Evolutionary conservation across 1,140 invertebrate species (phyloP), one percentile per base, ranked within the genome.

Genomic region (Zeugodacus cucurbitae): DNA sequence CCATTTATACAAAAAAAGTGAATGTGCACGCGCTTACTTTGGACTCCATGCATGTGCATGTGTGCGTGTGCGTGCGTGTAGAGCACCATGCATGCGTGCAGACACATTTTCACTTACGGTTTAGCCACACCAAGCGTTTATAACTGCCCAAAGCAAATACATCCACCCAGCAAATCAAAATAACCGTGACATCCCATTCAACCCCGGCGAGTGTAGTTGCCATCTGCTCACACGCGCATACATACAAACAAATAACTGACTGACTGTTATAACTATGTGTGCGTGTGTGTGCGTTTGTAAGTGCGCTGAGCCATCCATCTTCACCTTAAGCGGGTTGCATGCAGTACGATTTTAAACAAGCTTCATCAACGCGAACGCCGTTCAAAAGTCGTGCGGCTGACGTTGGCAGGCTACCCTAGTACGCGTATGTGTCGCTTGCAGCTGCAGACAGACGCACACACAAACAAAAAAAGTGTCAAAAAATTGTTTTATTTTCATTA

Each of bases 101-200:
- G 37, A 26, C 20, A 82, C 88, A 82, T 82, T 57, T 70, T 41
- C 70, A 59, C 64, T 90, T 54, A 59, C 17, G 22, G 14, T 88
- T 91, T 88, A 87, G 91, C 90, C 90, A 92, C 91, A 92, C 91
- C 91, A 92, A 90, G 91, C 91, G 91, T 92, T 91, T 90, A 91
- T 92, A 92, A 92, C 91, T 90, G 88, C 88, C 90, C 89, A 91
- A 92, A 91, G 91, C 91, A 92, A 92, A 92, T 82, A 82, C 90
- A 92, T 92, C 91, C 91, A 92, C 91, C 91, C 90, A 92, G 91
- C 91, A 92, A 90, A 92, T 92, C 90, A 89, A 92, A 92, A 91
- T 91, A 90, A 89, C 90, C 91, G 89, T 92, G 89, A 90, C 92
- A 92, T 91, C 91, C 86, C 58, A 62, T 82, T 48, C 74, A 82